Evolutionary conservation across 2,888 invertebrate species (phyloP).

Genomic region (Orgyia antiqua): DNA sequence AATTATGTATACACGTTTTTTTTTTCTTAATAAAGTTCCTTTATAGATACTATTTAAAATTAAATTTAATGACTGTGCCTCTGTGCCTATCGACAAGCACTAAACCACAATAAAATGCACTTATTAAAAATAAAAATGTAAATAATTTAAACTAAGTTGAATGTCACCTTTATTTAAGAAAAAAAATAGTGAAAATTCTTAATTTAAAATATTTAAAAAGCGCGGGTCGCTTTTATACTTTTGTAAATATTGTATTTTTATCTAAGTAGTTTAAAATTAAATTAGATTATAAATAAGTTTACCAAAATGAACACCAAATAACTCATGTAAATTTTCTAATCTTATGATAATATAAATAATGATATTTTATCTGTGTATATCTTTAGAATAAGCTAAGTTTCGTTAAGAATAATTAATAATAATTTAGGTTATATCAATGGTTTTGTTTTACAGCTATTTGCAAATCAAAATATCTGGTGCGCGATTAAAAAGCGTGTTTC

Average conservation of each 20-base stretch:
- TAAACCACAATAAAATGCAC: slow-evolving; percentile 53
- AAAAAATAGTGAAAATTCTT: slow-evolving; percentile 11
- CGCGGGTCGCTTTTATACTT: slow-evolving; percentile 48
- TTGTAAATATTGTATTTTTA: slow-evolving; percentile 50
- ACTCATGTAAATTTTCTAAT: slow-evolving; percentile 60
- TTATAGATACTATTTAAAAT: slow-evolving; percentile 34
- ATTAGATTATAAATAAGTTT: slow-evolving; percentile 29
- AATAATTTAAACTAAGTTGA: slow-evolving; percentile 17
- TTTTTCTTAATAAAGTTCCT: slow-evolving; percentile 22
- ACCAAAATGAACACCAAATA: slow-evolving; percentile 64
- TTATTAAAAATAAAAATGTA: slow-evolving; percentile 25
- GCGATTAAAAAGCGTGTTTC: too few relatives aligned
- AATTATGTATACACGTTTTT: too few relatives aligned
- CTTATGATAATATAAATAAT: slow-evolving; percentile 54
- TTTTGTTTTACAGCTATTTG: too few relatives aligned
- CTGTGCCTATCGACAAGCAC: slow-evolving; percentile 69
- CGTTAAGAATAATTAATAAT: too few relatives aligned
- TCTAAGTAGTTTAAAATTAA: slow-evolving; percentile 32
- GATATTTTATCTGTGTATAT: too few relatives aligned
- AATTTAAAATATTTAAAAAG: slow-evolving; percentile 29
- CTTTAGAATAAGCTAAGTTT: too few relatives aligned
- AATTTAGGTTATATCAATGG: too few relatives aligned
- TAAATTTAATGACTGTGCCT: slow-evolving; percentile 62
- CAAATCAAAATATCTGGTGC: too few relatives aligned
- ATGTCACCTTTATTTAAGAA: slow-evolving; percentile 17